A percentile compares a stretch with the other conserved stretches of the same genome.
Evolutionary conservation across 2,113 vertebrate species (phyloP).

Genomic region (Caretta caretta): DNA sequence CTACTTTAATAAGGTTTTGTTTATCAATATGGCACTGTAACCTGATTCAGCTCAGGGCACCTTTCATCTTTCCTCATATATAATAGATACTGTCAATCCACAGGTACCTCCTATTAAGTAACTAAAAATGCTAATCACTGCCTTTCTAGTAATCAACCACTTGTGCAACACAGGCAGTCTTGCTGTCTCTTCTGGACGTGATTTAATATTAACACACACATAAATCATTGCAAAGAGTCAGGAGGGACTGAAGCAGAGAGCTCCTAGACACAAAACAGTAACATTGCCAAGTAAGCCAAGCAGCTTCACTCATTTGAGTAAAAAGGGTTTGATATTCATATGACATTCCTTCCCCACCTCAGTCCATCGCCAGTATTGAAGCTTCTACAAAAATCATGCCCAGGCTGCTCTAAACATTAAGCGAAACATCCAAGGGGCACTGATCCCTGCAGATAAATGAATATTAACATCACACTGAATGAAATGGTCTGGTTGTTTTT

Average conservation of each 20-base stretch:
- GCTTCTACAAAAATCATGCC: not conserved
- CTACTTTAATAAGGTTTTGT: not conserved
- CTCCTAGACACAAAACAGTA: not conserved
- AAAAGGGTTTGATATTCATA: not conserved
- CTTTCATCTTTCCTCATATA: not conserved
- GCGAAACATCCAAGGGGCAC: not conserved
- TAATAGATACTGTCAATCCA: not conserved
- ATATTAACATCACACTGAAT: not conserved
- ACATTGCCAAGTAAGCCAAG: not conserved
- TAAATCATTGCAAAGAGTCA: constrained; percentile 19
- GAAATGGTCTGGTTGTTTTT: not conserved
- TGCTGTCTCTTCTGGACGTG: constrained; percentile 28
- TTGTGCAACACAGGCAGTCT: not conserved
- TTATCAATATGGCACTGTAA: not conserved
- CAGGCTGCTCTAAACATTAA: not conserved
- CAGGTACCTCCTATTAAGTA: not conserved
- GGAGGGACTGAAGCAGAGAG: not conserved
- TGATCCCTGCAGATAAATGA: not conserved
- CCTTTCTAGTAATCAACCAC: constrained; percentile 30
- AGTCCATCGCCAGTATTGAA: not conserved
- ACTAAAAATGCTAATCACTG: constrained; percentile 19
- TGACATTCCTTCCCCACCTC: not conserved
- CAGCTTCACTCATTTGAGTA: not conserved
- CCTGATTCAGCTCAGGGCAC: not conserved
- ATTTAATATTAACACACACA: not conserved